Base-by-base conservation (phyloP, 2,888 invertebrate species). In the Perithous albicinctus region DNA sequence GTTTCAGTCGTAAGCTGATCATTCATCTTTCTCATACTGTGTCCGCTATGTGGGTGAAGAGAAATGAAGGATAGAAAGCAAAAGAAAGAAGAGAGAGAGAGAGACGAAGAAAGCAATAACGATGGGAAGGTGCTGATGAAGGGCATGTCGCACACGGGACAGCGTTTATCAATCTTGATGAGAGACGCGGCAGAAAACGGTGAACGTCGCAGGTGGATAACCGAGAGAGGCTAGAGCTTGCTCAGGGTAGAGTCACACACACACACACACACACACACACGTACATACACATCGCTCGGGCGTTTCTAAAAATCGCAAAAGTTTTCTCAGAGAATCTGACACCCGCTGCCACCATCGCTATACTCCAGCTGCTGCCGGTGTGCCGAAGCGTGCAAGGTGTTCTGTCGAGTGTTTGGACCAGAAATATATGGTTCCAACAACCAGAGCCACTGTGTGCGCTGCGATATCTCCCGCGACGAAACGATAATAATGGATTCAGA, bases 91-190 rank as follows among this genome's bases (percentile, higher is more conserved):
- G 51, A 35, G 29, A 6, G 43, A 46, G 63, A 46, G 43, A 29
- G 41, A 20, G 26, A 64, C 46, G 20, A 38, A 70, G 48, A 56
- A 46, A 59, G 69, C 56, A 43, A 48, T 23, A 70, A 20, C 12
- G 64, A 56, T 66, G 46, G 77, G 70, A 72, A 69, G 70, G 75
- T 76, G 78, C 73, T 82, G 78, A 83, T 82, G 83, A 83, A 78
- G 80, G 77, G 72, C 77, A 64, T 72, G 74, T 80, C 56, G 76
- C 72, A 43, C 67, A 73, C 66, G 61, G 76, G 76, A 70, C 72
- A 80, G 72, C 76, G 76, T 80, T 80, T 80, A 80, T 80, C 76
- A 80, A 80, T 73, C 80, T 72, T 76, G 76, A 80, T 76, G 80
- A 80, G 80, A 61, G 80, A 77, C 78, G 38, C 78, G 48, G 64